Conservation (phyloP, 2,797 vertebrate species). For the Borostomias antarcticus region DNA sequence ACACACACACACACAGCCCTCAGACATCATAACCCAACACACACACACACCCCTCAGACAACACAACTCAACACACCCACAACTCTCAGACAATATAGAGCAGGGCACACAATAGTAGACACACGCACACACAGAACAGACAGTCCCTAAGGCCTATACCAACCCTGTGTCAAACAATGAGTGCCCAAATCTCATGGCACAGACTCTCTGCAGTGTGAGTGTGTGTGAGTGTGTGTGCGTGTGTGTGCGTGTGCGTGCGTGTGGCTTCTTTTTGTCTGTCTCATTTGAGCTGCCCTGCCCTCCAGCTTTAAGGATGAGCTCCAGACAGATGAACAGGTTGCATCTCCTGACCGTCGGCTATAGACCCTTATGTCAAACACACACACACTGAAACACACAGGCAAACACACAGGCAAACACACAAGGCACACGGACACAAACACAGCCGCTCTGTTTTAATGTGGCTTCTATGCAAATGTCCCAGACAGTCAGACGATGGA, state of each 20-base stretch:
- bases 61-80: neutral
- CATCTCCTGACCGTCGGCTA: neutral
- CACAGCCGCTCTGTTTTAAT: conserved; percentile 21
- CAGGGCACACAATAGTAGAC: neutral
- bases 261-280: no score
- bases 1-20: conserved; percentile 13
- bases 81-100: neutral
- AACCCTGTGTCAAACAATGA: neutral
- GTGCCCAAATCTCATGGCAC: neutral
- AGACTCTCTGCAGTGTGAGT: neutral
- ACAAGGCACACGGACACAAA: conserved; percentile 3
- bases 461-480: conserved; percentile 39
- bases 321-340: conserved; percentile 20
- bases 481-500: conserved; percentile 43
- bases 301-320: conserved; percentile 1
- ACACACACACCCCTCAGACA: conserved; percentile 4
- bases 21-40: conserved; percentile 29
- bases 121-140: conserved; percentile 8
- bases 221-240: neutral
- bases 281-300: neutral
- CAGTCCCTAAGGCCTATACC: neutral
- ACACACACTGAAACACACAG: conserved; percentile 5
- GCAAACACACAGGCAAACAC: conserved; percentile 10
- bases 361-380: conserved; percentile 13
- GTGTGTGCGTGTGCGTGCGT: neutral